Evolutionary conservation across 2,888 invertebrate genomes (phyloP), one percentile per base, ranked within the genome.

Genomic region (Microplitis manilae): DNA sequence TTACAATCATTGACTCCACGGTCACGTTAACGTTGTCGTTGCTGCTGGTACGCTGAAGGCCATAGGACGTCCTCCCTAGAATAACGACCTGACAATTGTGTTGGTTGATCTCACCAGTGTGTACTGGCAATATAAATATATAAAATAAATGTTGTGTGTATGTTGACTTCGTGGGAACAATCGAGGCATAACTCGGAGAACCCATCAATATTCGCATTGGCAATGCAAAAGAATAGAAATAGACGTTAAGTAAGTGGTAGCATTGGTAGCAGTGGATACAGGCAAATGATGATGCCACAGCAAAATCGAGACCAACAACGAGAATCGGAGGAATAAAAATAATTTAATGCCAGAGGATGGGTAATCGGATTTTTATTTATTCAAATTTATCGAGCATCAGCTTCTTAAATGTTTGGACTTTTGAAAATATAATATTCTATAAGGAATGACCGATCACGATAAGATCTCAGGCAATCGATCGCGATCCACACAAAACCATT

Each of bases 1-100:
- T 71, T 59, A 59, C 30, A 40, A 71, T 67, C 67, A 71, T 71
- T 80, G 80, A 85, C 85, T 85, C 81, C 82, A 84, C 84, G 84
- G 86, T 87, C 87, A 86, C 87, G 87, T 87, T 83, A 81, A 82
- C 80, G 76, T 61, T 64, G 76, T 68, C 40, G 30, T 65, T 50
- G 76, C 61, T 40, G 41, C 68, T 76, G 72, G 65, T 60, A 64
- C 50, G 72, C 68, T 73, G 69, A 76, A 71, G 61, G 75, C 75
- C 75, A 77, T 72, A 73, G 68, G 74, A 73, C 76, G 79, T 79
- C 73, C 74, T 68, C 74, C 71, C 77, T 38, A 41, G 78, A 75
- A 78, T 77, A 62, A 71, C 71, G 76, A 59, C 76, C 71, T 65
- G 62, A 71, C 67, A 62, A 75, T 76, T 76, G 71, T 76, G 67